Evolutionary conservation across 2,113 vertebrate genomes (phyloP).

Genomic region (Thryonomys swinderianus): DNA sequence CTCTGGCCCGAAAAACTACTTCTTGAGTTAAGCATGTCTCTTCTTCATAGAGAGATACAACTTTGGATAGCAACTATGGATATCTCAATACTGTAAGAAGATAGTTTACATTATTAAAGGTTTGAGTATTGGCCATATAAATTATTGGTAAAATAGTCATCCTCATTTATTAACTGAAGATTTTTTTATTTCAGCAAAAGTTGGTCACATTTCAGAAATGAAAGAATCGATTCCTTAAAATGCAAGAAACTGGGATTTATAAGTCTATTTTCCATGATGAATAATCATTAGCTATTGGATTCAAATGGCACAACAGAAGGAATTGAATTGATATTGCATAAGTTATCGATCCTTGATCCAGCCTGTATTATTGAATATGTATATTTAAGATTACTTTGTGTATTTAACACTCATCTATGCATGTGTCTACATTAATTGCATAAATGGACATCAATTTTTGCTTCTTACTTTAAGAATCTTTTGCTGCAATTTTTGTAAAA

Average conservation of each 20-base stretch:
- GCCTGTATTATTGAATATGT: background rate
- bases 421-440: constrained; percentile 37
- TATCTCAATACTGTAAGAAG: background rate
- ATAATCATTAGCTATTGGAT: constrained; percentile 54
- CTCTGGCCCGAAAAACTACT: background rate
- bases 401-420: constrained; percentile 59
- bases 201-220: constrained; percentile 17
- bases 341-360: constrained; percentile 42
- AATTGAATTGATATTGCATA: constrained; percentile 57
- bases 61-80: background rate
- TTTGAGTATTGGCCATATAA: constrained; percentile 6
- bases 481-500: constrained; percentile 55
- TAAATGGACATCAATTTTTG: constrained; percentile 27
- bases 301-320: constrained; percentile 49
- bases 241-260: background rate
- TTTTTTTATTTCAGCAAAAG: background rate
- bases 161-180: background rate
- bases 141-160: constrained; percentile 6
- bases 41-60: constrained; percentile 1
- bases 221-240: constrained; percentile 43
- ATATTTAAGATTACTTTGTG: constrained; percentile 39
- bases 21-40: background rate
- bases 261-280: constrained; percentile 49
- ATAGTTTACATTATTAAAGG: background rate
- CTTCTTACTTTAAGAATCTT: constrained; percentile 3